Percentiles rank a stretch among this genome's conserved stretches.
Conservation (phyloP, 2,888 invertebrate species). For the Ornithoptera alexandrae region DNA sequence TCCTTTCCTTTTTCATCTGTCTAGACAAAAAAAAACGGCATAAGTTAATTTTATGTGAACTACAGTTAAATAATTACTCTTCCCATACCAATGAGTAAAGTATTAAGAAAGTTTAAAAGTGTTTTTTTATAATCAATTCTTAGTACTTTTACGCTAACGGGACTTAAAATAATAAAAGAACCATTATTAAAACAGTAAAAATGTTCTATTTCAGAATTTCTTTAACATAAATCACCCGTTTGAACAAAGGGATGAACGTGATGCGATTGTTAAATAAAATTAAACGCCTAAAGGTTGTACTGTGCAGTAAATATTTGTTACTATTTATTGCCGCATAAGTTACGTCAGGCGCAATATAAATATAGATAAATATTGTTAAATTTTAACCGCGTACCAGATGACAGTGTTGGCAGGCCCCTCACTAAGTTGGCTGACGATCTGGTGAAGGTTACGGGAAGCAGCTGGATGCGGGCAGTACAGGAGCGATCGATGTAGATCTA, state of each 20-base stretch:
- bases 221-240: background rate
- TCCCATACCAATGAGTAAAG: background rate
- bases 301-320: slow-evolving; percentile 3
- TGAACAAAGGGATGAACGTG: background rate
- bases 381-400: too few species aligned
- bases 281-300: slow-evolving; percentile 18
- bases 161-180: background rate
- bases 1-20: slow-evolving; percentile 39
- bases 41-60: slow-evolving; percentile 34
- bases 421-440: too few species aligned
- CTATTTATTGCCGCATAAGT: slow-evolving; percentile 21
- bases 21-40: slow-evolving; percentile 48
- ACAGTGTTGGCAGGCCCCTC: too few species aligned
- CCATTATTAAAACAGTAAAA: background rate
- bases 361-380: too few species aligned
- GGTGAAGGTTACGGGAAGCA: too few species aligned
- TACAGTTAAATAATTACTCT: background rate
- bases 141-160: background rate
- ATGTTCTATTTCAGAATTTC: background rate
- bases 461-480: too few species aligned
- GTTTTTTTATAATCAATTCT: too few species aligned
- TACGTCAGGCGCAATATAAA: slow-evolving; percentile 5
- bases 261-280: background rate
- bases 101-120: background rate
- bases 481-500: too few species aligned